Evolutionary conservation across 2,888 invertebrate genomes (phyloP), one percentile per base, ranked within the genome.

Genomic region (Yponomeuta evonymella): DNA sequence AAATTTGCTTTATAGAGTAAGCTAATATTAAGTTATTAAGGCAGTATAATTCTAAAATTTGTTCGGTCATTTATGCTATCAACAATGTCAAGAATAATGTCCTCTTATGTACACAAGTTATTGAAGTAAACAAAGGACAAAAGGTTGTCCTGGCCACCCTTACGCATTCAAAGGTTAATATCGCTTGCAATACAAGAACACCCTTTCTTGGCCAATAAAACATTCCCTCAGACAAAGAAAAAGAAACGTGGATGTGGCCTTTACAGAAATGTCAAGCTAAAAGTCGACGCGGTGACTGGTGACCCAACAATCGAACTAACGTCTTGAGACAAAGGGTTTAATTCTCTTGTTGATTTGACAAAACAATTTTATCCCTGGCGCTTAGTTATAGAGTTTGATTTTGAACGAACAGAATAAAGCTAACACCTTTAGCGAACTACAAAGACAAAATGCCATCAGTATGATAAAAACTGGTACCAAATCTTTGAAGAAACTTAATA

Each of bases 241-340:
- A 88, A 88, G 90, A 88, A 90, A 89, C 81, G 83, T 82, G 79
- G 83, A 83, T 83, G 85, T 88, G 85, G 90, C 92, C 91, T 92
- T 92, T 91, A 80, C 80, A 85, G 80, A 70, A 92, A 92, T 92
- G 92, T 86, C 92, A 92, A 81, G 82, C 86, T 84, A 83, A 83
- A 83, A 81, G 78, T 82, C 82, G 83, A 80, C 85, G 48, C 51
- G 29, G 67, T 33, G 70, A 66, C 71, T 67, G 82, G 81, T 81
- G 84, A 81, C 83, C 81, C 81, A 81, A 9, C 58, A 67, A 58
- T 70, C 65, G 48, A 48, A 64, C 8, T 48, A 48, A 84, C 84
- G 84, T 87, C 88, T 89, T 89, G 85, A 90, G 89, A 90, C 91
- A 90, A 90, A 89, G 89, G 89, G 88, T 87, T 90, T 84, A 87